Base-by-base conservation (phyloP, 2,797 vertebrate species). In the Sebastes diploproa region DNA sequence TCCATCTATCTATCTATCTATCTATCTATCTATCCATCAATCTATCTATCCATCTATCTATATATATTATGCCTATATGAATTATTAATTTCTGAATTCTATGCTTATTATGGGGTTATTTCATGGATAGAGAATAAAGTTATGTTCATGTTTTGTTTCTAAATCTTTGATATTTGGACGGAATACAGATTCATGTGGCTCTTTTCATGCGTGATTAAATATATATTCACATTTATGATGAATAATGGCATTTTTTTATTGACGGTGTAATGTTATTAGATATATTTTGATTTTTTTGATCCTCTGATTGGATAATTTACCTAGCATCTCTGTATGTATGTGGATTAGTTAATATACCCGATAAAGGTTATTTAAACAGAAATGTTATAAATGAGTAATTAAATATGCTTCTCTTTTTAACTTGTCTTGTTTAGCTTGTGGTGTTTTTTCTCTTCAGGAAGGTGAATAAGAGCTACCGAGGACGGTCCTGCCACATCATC, bases 381-480 rank as follows among this genome's bases (percentile, higher is more conserved):
- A 36, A 65, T 10, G 3, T n/a, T 20, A 22, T 23, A n/a, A 14
- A 34, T 18, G 25, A 25, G 16, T 13, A 4, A 14, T 4, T 7
- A 54, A 32, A 54, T 20, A 30, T 23, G n/a, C 3, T 25, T 30
- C 5, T 14, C 50, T n/a, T 38, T 65, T 75, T 63, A 46, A 18
- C 3, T 46, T 68, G 4, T 67, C 11, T 22, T 55, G 52, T 11
- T 23, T 66, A 18, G 42, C 42, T 46, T 75, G 6, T 56, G 20
- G 11, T 68, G 2, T 66, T 65, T 61, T 72, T 13, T 58, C 29
- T 73, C 61, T 16, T 72, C 80, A 96, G 95, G 88, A 96, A 96
- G 86, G 95, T 96, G 85, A 96, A 96, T 59, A 96, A 96, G 75
- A 95, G 95, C 80, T 96, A 96, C 85, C 67, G 95, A 81, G 95